Percentiles rank a stretch among this genome's conserved stretches.
Evolutionary conservation across 2,113 vertebrate species (phyloP).

Genomic region (Zeus faber): DNA sequence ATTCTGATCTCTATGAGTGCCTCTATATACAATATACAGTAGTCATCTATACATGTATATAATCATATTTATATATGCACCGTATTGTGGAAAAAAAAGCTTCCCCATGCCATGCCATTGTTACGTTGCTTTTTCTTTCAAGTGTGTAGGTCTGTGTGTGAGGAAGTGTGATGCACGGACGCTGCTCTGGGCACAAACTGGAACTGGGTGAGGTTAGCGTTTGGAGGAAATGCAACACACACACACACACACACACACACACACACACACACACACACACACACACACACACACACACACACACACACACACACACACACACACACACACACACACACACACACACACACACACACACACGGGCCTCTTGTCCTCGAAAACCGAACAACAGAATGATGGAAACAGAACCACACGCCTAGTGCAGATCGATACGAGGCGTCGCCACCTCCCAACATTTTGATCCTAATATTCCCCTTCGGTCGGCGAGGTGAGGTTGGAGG

Average conservation of each 20-base stretch:
- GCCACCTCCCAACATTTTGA: too few species aligned
- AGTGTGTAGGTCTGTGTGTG: constrained; percentile 60
- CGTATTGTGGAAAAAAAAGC: constrained; percentile 65
- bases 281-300: background rate
- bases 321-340: too few species aligned
- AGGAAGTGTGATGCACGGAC: constrained; percentile 41
- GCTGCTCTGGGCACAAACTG: constrained; percentile 18
- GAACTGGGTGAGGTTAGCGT: constrained; percentile 3
- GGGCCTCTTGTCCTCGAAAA: too few species aligned
- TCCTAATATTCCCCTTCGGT: too few species aligned
- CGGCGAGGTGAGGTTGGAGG: too few species aligned
- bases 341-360: too few species aligned
- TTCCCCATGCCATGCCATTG: constrained; percentile 63
- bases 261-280: background rate
- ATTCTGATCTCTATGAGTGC: constrained; percentile 76
- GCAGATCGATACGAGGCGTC: too few species aligned
- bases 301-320: too few species aligned
- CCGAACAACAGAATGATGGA: too few species aligned
- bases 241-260: background rate
- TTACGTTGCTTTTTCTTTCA: constrained; percentile 63
- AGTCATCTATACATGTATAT: constrained; percentile 76
- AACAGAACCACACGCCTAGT: too few species aligned
- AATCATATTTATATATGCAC: constrained; percentile 73
- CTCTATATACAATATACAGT: constrained; percentile 81
- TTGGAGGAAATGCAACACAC: background rate